Percentiles rank a stretch among this genome's conserved stretches.
Evolutionary conservation across 2,888 invertebrate genomes (phyloP).

Genomic region (Dryobotodes eremita): DNA sequence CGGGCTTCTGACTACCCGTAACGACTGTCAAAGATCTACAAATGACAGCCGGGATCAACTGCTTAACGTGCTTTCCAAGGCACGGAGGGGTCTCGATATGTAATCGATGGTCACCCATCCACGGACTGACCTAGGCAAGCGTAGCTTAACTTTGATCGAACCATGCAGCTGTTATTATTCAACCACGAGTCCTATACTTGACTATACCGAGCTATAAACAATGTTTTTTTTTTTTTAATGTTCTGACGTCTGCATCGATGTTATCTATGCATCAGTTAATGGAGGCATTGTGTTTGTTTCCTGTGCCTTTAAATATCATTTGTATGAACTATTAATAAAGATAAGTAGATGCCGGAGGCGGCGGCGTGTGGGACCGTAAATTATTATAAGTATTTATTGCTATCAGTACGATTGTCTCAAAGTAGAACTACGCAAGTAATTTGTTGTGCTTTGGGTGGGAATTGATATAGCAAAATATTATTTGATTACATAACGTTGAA

Average conservation of each 20-base stretch:
- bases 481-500: neutral
- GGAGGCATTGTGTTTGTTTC: constrained; percentile 45
- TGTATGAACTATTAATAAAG: constrained; percentile 27
- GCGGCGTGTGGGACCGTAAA: neutral
- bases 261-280: constrained; percentile 41
- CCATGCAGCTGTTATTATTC: too few species aligned
- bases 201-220: too few species aligned
- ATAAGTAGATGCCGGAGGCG: constrained; percentile 1
- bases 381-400: constrained; percentile 15
- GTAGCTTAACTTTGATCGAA: too few species aligned
- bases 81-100: too few species aligned
- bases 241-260: constrained; percentile 15
- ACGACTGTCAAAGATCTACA: too few species aligned
- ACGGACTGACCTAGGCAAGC: too few species aligned
- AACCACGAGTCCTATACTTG: too few species aligned
- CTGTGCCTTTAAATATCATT: constrained; percentile 36
- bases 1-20: too few species aligned
- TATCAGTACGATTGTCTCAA: constrained; percentile 1
- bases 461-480: neutral
- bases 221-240: neutral
- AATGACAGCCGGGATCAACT: too few species aligned
- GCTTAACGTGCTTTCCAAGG: too few species aligned
- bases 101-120: too few species aligned
- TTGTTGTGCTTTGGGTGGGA: neutral
- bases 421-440: neutral